Base-by-base conservation (phyloP, 2,888 invertebrate genomes). In the Oithona nana region DNA sequence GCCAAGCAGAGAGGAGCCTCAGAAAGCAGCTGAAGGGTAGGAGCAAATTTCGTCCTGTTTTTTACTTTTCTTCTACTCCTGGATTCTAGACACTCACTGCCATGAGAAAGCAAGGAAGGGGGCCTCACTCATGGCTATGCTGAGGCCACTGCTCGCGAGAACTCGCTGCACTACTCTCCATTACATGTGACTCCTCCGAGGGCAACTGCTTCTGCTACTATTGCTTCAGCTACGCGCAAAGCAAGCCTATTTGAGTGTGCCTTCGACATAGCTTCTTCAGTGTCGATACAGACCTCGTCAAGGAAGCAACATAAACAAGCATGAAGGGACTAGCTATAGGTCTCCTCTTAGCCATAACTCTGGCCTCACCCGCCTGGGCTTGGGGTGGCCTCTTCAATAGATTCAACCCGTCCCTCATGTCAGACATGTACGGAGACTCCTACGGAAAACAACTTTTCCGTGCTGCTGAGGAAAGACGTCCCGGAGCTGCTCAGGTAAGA, bases 341-440 rank as follows among this genome's bases (percentile, higher is more conserved):
- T 39, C 39, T 39, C 39, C 6, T 11, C 39, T 16, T 39, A n/a
- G n/a, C n/a, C n/a, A n/a, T 39, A 11, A 11, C 8, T 39, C 8
- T 39, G 39, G 39, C 16, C 39, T 39, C 39, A 16, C 16, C 39
- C 16, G 16, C 39, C 6, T 39, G 39, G 39, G 59, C 59, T 20
- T 59, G 59, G 59, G 59, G 59, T 26, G 59, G 59, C 20, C 59
- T 59, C 28, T 59, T 59, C n/a, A 59, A 48, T 29, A n/a, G 59
- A 24, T 59, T 50, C 49, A 59, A 59, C 49, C 59, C 59, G 3
- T 59, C 59, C 13, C 26, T 59, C n/a, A 24, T 59, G 6, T 28
- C 22, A 20, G 29, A 49, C 20, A 22, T 59, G 22, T 24, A 29
- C 28, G 49, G 50, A 16, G 59, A 50, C 24, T 28, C 28, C 1